phyloP scores from a whole-genome alignment of 2,797 vertebrate genomes.

The Micrastur ruficollis region DNA sequence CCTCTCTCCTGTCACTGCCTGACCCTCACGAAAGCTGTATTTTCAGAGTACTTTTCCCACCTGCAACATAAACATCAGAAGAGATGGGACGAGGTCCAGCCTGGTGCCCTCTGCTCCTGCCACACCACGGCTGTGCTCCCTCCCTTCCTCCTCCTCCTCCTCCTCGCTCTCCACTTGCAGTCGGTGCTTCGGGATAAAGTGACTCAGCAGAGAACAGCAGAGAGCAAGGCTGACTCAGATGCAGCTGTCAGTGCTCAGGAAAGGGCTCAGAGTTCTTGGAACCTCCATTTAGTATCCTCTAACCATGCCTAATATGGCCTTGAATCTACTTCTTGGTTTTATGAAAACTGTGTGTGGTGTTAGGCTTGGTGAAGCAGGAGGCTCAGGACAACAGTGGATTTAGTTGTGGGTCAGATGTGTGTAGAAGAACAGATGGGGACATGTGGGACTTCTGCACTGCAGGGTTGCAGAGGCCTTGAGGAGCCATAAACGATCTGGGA shows the following conservation, averaged over 20 bases:
- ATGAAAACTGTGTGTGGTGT: neutral
- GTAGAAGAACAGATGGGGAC: neutral
- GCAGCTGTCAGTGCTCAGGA: neutral
- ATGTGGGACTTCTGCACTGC: neutral
- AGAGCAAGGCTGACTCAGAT: constrained; percentile 9
- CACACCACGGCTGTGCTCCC: neutral
- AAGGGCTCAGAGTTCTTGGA: constrained; percentile 40
- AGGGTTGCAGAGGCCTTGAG: neutral
- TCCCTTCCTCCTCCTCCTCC: neutral
- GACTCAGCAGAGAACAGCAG: constrained; percentile 1
- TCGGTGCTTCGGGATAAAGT: neutral
- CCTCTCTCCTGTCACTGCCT: neutral
- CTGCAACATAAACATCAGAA: neutral
- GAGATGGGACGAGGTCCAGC: neutral
- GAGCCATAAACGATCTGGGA: neutral
- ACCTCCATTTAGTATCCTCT: neutral
- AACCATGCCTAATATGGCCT: neutral
- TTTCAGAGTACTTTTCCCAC: neutral
- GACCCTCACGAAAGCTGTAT: neutral
- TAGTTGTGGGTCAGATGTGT: neutral
- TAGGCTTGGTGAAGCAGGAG: neutral
- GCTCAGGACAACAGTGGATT: neutral
- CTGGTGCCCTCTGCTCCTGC: constrained; percentile 1
- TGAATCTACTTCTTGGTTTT: neutral
- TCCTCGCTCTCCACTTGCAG: neutral